Evolutionary conservation across 2,797 vertebrate genomes (phyloP), one percentile per base, ranked within the genome.

Genomic region (Artibeus jamaicensis): DNA sequence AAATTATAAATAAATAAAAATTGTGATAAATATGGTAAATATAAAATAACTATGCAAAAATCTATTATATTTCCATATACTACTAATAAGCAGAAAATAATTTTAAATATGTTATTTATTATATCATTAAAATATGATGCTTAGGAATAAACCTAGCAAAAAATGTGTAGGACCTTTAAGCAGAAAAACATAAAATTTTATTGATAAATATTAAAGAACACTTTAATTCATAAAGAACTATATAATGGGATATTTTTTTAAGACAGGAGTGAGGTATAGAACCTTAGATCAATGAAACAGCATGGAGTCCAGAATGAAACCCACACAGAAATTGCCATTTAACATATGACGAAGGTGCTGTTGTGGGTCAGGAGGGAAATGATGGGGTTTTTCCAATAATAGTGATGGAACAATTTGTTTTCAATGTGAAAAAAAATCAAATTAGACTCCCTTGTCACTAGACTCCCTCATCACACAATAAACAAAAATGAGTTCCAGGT

Each of bases 31-130:
- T 86, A 89, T 74, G 57, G 29, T 83, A 32, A 68, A 32, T 55
- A 19, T 55, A 86, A 93, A 73, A 95, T 78, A 12, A 96, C 79
- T 85, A 50, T 55, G 10, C 18, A 95, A 92, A 92, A 96, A 89
- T 34, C 2, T 59, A 26, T 22, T 81, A 0, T 77, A 91, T 86
- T 88, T 93, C 53, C 57, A 50, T 71, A 57, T 62, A 77, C 18
- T 48, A 65, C 0, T 50, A 96, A 86, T 71, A 93, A 93, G 15
- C 16, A 82, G 34, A n/a, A 91, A 96, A 93, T 19, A 90, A 44
- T 5, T 34, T 92, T 86, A 86, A 96, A 91, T 37, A 44, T 74
- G 21, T 74, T 39, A 87, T 89, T 89, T 89, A 65, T 73, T 62
- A 76, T 16, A 78, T 29, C 8, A 91, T 91, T 68, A 94, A 88